phyloP scores from a whole-genome alignment of 2,888 invertebrate species.

The Drosophila mimica region DNA sequence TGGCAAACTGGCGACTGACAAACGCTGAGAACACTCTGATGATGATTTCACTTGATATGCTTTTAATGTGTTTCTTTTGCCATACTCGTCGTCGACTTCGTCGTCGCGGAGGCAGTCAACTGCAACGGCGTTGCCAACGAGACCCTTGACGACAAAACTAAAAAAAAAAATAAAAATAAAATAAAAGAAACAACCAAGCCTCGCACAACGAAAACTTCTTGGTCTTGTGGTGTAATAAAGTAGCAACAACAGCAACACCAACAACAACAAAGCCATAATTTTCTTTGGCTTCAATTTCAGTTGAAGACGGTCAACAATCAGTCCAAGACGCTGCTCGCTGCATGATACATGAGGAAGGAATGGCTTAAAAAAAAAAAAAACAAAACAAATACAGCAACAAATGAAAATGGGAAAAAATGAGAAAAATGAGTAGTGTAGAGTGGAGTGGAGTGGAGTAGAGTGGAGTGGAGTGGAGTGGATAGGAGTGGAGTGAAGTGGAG shows the following conservation, averaged over 20 bases:
- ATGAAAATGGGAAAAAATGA: background rate
- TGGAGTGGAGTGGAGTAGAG: background rate
- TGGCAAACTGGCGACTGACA: slow-evolving; percentile 43
- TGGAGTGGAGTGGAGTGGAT: too few species aligned
- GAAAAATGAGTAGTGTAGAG: slow-evolving; percentile 30
- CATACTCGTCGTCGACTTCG: slow-evolving; percentile 38
- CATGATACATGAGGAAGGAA: slow-evolving; percentile 16
- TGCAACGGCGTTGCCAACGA: slow-evolving; percentile 54
- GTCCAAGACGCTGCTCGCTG: slow-evolving; percentile 37
- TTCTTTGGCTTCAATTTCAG: slow-evolving; percentile 76
- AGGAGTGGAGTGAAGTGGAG: background rate
- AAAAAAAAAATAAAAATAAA: slow-evolving; percentile 8
- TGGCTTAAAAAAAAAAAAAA: background rate
- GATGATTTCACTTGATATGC: slow-evolving; percentile 77
- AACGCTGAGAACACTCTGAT: slow-evolving; percentile 63
- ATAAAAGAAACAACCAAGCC: background rate
- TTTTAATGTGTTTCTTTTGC: slow-evolving; percentile 78
- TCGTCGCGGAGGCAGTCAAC: slow-evolving; percentile 65
- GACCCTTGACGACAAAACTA: slow-evolving; percentile 64
- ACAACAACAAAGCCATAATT: slow-evolving; percentile 40
- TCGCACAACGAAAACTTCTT: slow-evolving; percentile 36
- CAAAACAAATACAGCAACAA: background rate
- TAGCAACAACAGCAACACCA: slow-evolving; percentile 54
- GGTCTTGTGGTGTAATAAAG: slow-evolving; percentile 71
- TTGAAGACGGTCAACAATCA: slow-evolving; percentile 61